Base-by-base conservation (phyloP, 2,113 vertebrate genomes). In the Miniopterus natalensis region DNA sequence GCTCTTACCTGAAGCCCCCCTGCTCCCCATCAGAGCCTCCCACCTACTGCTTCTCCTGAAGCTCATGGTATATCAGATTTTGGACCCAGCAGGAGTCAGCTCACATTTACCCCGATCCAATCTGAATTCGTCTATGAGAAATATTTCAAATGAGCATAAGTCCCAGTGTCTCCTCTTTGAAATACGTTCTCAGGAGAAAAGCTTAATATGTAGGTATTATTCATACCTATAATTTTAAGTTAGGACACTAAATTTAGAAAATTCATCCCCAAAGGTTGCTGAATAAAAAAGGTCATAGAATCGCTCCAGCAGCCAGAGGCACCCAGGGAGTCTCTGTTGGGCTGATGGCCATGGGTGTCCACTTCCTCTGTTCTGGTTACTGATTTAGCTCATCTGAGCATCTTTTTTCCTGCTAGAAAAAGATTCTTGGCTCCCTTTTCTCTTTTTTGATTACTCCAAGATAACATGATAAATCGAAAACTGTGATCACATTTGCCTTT, bases 151-250 rank as follows among this genome's bases (percentile, higher is more conserved):
- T 78, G 15, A 53, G 14, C 27, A 36, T 40, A 78, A 53, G 6
- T 47, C 55, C 40, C 27, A 36, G 21, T 61, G 40, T n/a, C 15
- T 74, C 57, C 53, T 83, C 61, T 93, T 73, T 66, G 88, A 94
- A 68, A 88, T 91, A 21, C 23, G 40, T 27, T 66, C 31, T 63
- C n/a, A 70, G 40, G 10, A 83, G 51, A 23, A 81, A 68, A 71
- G 8, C 36, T 66, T 70, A 31, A 75, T 74, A 45, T 70, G 17
- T 65, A 66, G 77, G 9, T 84, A 31, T 84, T 73, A 70, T 75
- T 57, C 91, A 65, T 86, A 31, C 17, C 7, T 77, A 17, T 47
- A 61, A 59, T 78, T 68, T 81, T 90, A 84, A 71, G 53, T 5
- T 88, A 53, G 61, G 55, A 59, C 51, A 20, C 65, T 40, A 49